These are phyloP conservation scores for Eucera pruinosa DNA, from an alignment of 2,888 invertebrate genomes.

Conservation along the genomic window DNA sequence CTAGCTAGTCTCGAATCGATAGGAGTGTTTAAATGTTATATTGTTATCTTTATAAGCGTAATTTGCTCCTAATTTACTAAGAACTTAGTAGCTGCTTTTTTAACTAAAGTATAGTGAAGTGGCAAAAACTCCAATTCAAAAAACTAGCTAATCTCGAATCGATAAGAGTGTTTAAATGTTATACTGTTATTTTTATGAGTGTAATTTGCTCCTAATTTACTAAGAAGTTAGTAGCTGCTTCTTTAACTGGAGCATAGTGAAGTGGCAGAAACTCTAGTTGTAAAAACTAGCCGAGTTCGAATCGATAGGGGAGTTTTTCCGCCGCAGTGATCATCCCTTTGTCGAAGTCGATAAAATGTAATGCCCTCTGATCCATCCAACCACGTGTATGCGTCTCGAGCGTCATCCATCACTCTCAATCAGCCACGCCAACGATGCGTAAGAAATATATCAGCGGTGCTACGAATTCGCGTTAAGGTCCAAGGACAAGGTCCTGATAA, in stretches of 20 bases:
- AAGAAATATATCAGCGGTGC: constrained; percentile 18
- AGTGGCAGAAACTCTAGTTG: background rate
- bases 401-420: constrained; percentile 35
- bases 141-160: too few relatives aligned
- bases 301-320: constrained; percentile 9
- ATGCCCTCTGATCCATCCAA: constrained; percentile 21
- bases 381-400: background rate
- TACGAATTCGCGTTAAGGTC: constrained; percentile 14
- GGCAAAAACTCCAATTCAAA: too few relatives aligned
- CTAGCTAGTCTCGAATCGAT: too few relatives aligned
- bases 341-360: constrained; percentile 27
- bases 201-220: too few relatives aligned
- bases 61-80: too few relatives aligned
- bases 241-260: background rate
- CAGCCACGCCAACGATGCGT: background rate
- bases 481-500: constrained; percentile 30
- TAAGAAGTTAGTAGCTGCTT: too few relatives aligned
- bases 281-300: background rate
- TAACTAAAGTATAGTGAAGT: too few relatives aligned
- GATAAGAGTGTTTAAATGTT: too few relatives aligned
- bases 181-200: too few relatives aligned
- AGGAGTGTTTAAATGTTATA: too few relatives aligned
- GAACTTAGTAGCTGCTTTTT: too few relatives aligned
- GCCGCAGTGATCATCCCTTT: constrained; percentile 9
- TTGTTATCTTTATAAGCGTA: too few relatives aligned